Evolutionary conservation across 2,113 vertebrate species (phyloP).

Genomic region (Catagonus wagneri): DNA sequence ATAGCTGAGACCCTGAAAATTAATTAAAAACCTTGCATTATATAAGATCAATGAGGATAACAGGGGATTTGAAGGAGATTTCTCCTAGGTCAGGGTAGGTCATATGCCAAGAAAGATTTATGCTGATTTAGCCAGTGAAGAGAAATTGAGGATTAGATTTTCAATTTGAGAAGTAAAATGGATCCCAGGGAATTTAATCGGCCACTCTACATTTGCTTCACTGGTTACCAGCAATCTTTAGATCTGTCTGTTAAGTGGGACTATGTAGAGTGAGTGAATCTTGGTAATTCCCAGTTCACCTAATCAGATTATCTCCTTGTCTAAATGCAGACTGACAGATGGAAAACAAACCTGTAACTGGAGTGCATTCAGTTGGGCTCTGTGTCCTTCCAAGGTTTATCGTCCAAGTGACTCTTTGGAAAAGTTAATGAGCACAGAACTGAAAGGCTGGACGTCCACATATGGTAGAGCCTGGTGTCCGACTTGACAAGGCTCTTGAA

Average conservation of each 20-base stretch:
- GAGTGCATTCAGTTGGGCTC: not conserved
- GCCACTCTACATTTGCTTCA: not conserved
- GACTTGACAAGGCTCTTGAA: not conserved
- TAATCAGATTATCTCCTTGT: conserved; percentile 74
- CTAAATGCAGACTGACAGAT: conserved; percentile 67
- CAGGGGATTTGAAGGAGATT: conserved; percentile 24
- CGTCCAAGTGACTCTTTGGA: conserved; percentile 35
- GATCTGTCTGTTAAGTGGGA: conserved; percentile 65
- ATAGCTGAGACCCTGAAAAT: conserved; percentile 27
- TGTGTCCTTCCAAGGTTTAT: not conserved
- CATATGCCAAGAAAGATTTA: conserved; percentile 19
- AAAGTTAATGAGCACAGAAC: not conserved
- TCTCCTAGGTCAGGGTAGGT: conserved; percentile 33
- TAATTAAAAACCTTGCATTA: conserved; percentile 44
- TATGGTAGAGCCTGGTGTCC: not conserved
- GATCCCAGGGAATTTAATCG: conserved; percentile 36
- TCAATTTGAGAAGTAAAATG: conserved; percentile 71
- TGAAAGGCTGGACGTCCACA: not conserved
- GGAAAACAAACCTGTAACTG: conserved; percentile 39
- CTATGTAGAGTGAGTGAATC: conserved; percentile 40
- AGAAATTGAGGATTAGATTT: conserved; percentile 53
- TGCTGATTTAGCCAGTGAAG: conserved; percentile 44
- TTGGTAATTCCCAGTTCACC: conserved; percentile 65
- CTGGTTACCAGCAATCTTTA: conserved; percentile 18
- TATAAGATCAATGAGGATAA: conserved; percentile 5